Conservation (phyloP, 2,113 vertebrate genomes). For the Terrapene triunguis region DNA sequence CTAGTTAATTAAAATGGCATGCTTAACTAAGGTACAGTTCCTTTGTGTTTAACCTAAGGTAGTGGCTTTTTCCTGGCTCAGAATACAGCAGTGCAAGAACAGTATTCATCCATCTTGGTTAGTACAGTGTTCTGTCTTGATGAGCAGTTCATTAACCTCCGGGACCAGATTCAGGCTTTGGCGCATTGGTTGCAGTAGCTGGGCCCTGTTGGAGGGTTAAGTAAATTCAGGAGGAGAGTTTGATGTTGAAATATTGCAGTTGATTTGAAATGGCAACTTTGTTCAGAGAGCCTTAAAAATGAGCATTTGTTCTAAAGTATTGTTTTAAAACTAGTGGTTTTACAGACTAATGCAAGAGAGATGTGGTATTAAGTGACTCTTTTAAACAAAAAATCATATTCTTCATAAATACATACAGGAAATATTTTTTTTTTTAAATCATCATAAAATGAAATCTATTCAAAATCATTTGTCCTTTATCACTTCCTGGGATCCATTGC, state of each 20-base stretch:
- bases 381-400: not conserved
- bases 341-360: not conserved
- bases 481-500: not conserved
- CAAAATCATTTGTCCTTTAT: not conserved
- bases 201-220: conserved; percentile 26
- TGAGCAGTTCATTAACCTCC: conserved; percentile 74
- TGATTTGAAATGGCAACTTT: not conserved
- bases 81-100: conserved; percentile 49
- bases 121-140: conserved; percentile 59
- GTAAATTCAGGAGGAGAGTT: conserved; percentile 32
- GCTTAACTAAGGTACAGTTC: conserved; percentile 61
- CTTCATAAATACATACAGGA: not conserved
- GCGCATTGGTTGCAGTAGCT: conserved; percentile 43
- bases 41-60: conserved; percentile 37
- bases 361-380: not conserved
- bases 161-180: conserved; percentile 69
- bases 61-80: conserved; percentile 44
- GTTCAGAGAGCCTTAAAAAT: not conserved
- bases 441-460: conserved; percentile 10
- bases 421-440: not conserved
- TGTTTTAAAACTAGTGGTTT: not conserved
- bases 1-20: conserved; percentile 71
- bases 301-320: not conserved
- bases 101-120: conserved; percentile 76
- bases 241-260: conserved; percentile 31